A percentile compares a stretch with the other conserved stretches of the same genome.
These are phyloP conservation scores for Troglohyphantes excavatus DNA, from an alignment of 2,888 invertebrate genomes.

Conservation along the genomic window DNA sequence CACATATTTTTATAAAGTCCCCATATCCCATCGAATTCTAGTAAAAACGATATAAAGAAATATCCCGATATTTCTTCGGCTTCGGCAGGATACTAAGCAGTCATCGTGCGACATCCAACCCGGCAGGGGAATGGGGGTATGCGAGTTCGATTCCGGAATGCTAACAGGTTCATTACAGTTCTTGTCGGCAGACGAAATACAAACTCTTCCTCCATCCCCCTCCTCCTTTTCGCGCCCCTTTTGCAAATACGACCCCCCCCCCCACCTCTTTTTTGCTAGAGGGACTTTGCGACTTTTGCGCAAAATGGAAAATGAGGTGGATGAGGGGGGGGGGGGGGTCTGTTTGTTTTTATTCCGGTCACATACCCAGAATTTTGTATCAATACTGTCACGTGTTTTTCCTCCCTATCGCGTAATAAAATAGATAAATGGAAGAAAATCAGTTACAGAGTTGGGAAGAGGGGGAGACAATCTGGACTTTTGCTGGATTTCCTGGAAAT, in stretches of 20 bases:
- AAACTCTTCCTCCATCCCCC: slow-evolving; percentile 21
- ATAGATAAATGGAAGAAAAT: slow-evolving; percentile 59
- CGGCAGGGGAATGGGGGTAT: background rate
- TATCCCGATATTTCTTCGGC: background rate
- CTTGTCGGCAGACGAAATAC: slow-evolving; percentile 63
- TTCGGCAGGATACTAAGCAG: slow-evolving; percentile 48
- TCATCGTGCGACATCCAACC: slow-evolving; percentile 23
- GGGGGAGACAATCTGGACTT: no score
- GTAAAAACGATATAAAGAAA: slow-evolving; percentile 34
- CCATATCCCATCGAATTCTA: background rate
- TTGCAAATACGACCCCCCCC: slow-evolving; percentile 44
- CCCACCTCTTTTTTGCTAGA: background rate
- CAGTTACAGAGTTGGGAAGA: background rate
- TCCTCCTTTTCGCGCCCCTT: no score
- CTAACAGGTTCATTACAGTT: slow-evolving; percentile 73
- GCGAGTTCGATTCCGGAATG: slow-evolving; percentile 71
- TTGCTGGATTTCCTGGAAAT: no score
- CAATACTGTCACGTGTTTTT: slow-evolving; percentile 59
- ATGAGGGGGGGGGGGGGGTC: background rate
- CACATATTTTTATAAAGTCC: no score
- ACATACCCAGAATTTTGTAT: slow-evolving; percentile 53
- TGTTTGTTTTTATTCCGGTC: slow-evolving; percentile 44
- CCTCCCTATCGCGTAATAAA: slow-evolving; percentile 43
- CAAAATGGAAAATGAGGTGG: slow-evolving; percentile 46
- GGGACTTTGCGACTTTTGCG: slow-evolving; percentile 20